Conservation (phyloP, 2,113 vertebrate species). For the Mustela lutreola region DNA sequence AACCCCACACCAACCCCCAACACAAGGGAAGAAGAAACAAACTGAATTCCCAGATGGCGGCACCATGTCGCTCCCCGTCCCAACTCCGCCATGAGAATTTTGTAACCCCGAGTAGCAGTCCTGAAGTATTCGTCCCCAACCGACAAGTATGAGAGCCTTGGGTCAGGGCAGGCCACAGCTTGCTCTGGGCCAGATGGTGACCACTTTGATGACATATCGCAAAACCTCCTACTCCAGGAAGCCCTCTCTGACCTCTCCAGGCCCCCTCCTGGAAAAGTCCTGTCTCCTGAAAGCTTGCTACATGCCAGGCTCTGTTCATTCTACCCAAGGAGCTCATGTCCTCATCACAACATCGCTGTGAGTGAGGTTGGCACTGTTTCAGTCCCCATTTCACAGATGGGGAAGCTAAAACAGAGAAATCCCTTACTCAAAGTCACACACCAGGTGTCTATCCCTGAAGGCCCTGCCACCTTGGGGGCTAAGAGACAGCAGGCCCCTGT, state of each 20-base stretch:
- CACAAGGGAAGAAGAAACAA: rapidly evolving
- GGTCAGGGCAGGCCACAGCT: no score
- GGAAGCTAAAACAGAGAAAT: not conserved
- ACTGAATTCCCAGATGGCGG: not conserved
- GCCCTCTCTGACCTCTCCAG: not conserved
- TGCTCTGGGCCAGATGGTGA: not conserved
- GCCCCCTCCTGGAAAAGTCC: not conserved
- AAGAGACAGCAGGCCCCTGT: not conserved
- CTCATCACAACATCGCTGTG: not conserved
- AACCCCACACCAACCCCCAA: not conserved
- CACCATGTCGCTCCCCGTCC: not conserved
- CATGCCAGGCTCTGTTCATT: not conserved
- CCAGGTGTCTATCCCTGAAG: not conserved
- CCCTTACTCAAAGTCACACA: not conserved
- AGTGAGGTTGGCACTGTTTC: not conserved
- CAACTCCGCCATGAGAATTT: not conserved
- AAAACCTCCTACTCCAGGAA: constrained; percentile 21
- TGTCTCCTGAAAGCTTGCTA: rapidly evolving
- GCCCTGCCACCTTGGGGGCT: not conserved
- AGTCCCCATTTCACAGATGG: not conserved
- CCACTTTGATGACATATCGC: not conserved
- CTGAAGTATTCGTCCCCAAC: not conserved
- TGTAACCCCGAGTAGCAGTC: not conserved
- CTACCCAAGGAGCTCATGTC: not conserved
- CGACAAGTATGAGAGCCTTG: not conserved